Evolutionary conservation across 2,888 invertebrate species (phyloP).

Genomic region (Heteromurus nitidus): DNA sequence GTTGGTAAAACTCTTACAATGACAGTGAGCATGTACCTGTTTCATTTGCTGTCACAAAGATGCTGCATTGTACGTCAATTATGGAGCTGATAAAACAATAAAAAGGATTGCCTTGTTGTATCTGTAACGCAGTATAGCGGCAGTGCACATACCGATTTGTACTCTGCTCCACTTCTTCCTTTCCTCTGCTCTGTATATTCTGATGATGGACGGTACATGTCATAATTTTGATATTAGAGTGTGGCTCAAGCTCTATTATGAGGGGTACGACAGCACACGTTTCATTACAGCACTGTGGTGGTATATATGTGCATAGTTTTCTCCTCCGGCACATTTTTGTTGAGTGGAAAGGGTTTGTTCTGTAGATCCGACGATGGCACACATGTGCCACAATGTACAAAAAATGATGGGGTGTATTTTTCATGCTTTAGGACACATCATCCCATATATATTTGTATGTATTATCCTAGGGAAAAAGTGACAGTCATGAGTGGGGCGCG

Average conservation of each 20-base stretch:
- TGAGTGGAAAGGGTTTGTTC: too few species aligned
- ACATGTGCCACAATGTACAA: neutral
- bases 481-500: slow-evolving; percentile 55
- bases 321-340: neutral
- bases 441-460: slow-evolving; percentile 52
- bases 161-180: too few species aligned
- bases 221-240: slow-evolving; percentile 14
- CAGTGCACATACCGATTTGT: too few species aligned
- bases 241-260: too few species aligned
- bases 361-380: neutral
- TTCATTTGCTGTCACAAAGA: too few species aligned
- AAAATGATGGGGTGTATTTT: slow-evolving; percentile 36
- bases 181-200: neutral
- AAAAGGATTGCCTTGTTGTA: too few species aligned
- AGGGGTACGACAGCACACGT: slow-evolving; percentile 1
- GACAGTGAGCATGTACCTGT: too few species aligned
- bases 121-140: too few species aligned
- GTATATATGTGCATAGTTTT: neutral
- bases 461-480: slow-evolving; percentile 48
- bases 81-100: too few species aligned
- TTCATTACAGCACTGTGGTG: slow-evolving; percentile 6
- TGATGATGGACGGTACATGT: slow-evolving; percentile 19
- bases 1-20: too few species aligned
- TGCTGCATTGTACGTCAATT: too few species aligned
- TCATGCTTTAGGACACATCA: slow-evolving; percentile 45